Conservation (phyloP, 1,140 invertebrate species). For the Augochlora pura region DNA sequence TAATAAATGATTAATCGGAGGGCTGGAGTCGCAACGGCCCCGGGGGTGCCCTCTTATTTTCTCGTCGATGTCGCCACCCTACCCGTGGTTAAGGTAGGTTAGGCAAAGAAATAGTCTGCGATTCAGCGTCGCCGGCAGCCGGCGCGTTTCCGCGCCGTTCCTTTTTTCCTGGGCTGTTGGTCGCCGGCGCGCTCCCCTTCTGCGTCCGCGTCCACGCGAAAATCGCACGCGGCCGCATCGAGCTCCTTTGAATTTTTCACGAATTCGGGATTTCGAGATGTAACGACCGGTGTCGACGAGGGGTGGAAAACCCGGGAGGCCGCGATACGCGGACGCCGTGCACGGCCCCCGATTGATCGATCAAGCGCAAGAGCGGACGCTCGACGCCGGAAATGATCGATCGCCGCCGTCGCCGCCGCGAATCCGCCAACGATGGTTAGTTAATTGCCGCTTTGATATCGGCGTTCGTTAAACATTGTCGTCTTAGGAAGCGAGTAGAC, state of each 20-base stretch:
- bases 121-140: neutral
- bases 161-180: no score
- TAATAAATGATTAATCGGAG: constrained; percentile 45
- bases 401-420: no score
- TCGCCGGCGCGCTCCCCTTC: no score
- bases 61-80: constrained; percentile 33
- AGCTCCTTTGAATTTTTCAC: neutral
- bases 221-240: no score
- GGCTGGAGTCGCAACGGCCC: neutral
- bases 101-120: constrained; percentile 40
- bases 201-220: no score
- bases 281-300: no score
- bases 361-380: no score
- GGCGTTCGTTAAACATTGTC: neutral
- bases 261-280: neutral
- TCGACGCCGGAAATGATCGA: no score
- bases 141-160: neutral
- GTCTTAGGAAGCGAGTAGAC: no score
- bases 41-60: constrained; percentile 43
- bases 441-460: neutral
- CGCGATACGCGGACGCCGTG: no score
- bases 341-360: no score
- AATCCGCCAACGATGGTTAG: neutral
- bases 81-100: constrained; percentile 55
- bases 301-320: no score